Conservation (phyloP, 2,797 vertebrate species). For the Phaenicophaeus curvirostris region DNA sequence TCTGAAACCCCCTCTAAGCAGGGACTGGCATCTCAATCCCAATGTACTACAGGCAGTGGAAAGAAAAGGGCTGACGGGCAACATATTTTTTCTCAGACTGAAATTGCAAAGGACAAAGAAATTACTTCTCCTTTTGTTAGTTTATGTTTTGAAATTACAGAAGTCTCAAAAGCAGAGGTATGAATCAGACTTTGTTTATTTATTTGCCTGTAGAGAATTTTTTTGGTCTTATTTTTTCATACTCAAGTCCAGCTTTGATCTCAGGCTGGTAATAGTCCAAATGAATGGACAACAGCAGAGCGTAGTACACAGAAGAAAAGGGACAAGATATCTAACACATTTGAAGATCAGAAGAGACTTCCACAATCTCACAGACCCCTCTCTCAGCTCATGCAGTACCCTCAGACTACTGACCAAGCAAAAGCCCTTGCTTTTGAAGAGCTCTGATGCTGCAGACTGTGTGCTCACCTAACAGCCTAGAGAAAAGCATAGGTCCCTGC, state of each 20-base stretch:
- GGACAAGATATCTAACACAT: not conserved
- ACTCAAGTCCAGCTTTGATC: conserved; percentile 46
- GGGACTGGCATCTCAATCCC: not conserved
- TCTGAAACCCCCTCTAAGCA: not conserved
- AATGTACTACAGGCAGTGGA: not conserved
- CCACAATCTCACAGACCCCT: not conserved
- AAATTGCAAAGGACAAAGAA: conserved; percentile 27
- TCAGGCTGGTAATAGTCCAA: conserved; percentile 24
- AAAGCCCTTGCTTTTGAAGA: not conserved
- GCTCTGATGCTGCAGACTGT: not conserved
- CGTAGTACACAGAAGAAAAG: conserved; percentile 44
- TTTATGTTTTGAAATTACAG: conserved; percentile 48
- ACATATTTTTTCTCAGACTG: not conserved
- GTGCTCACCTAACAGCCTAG: not conserved
- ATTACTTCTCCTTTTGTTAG: conserved; percentile 46
- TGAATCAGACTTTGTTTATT: conserved; percentile 40
- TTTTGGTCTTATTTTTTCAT: conserved; percentile 30
- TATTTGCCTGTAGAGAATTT: conserved; percentile 50
- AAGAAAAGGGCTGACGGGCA: not conserved
- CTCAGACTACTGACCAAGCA: not conserved
- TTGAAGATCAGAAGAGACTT: not conserved
- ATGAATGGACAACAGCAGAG: conserved; percentile 30
- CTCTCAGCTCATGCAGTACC: not conserved
- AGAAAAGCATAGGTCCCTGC: not conserved
- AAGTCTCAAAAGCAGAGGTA: conserved; percentile 46